A percentile compares a stretch with the other conserved stretches of the same genome.
These are phyloP conservation scores for Lanius ludovicianus DNA, from an alignment of 2,113 vertebrate genomes.

Conservation along the genomic window DNA sequence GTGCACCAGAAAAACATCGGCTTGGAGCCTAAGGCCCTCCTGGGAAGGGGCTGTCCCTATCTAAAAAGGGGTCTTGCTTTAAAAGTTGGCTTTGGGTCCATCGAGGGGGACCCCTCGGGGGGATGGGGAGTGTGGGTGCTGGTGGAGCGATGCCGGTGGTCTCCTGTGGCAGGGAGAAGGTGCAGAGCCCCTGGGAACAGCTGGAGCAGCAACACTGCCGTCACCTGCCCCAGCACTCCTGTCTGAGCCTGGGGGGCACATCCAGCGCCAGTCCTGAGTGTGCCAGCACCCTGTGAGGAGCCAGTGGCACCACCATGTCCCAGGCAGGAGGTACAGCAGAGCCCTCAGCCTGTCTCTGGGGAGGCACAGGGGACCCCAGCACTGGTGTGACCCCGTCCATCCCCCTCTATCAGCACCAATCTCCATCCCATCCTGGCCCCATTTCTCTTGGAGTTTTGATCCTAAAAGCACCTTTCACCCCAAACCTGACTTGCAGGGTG, in stretches of 20 bases:
- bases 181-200: neutral
- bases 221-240: fast-evolving
- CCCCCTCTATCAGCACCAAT: fast-evolving
- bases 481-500: neutral
- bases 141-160: neutral
- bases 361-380: neutral
- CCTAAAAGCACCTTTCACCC: neutral
- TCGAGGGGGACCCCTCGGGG: neutral
- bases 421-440: neutral
- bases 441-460: neutral
- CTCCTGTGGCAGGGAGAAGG: neutral
- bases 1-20: fast-evolving
- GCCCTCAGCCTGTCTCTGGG: fast-evolving
- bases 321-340: neutral
- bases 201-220: fast-evolving
- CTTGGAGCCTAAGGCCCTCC: fast-evolving
- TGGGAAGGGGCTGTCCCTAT: neutral
- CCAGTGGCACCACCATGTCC: neutral
- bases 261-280: neutral
- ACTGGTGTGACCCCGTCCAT: neutral
- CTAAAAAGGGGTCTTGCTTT: neutral
- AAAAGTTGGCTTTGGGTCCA: neutral
- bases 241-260: neutral
- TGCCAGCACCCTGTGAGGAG: neutral
- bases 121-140: neutral